Percentiles rank a stretch among this genome's conserved stretches.
These are phyloP conservation scores for Colostygia pectinataria DNA, from an alignment of 2,888 invertebrate genomes.

Conservation along the genomic window DNA sequence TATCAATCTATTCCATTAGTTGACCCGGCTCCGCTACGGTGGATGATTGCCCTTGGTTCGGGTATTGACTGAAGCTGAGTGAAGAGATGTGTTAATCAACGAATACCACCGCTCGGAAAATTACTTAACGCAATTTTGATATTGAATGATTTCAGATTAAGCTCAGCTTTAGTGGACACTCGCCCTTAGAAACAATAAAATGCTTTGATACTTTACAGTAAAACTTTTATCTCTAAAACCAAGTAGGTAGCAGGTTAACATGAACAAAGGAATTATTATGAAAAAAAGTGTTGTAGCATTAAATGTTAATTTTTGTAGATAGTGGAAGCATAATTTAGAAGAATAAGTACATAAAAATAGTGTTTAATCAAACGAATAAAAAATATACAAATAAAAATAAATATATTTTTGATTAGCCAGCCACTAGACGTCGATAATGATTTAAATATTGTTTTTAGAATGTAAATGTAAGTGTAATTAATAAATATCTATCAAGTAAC, in stretches of 20 bases:
- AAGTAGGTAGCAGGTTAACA: slow-evolving; percentile 44
- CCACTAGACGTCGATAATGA: slow-evolving; percentile 15
- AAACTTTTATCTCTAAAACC: slow-evolving; percentile 26
- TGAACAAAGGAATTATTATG: slow-evolving; percentile 26
- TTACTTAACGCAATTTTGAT: too few relatives aligned
- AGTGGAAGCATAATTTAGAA: slow-evolving; percentile 16
- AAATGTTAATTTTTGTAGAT: slow-evolving; percentile 14
- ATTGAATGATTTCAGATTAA: too few relatives aligned
- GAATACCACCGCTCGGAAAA: too few relatives aligned
- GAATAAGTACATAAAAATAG: slow-evolving; percentile 9
- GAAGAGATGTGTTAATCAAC: too few relatives aligned
- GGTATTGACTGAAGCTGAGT: too few relatives aligned
- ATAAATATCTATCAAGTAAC: slow-evolving; percentile 10
- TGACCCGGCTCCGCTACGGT: too few relatives aligned
- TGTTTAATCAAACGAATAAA: slow-evolving; percentile 12
- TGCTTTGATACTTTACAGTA: too few relatives aligned
- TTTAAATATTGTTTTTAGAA: slow-evolving; percentile 4
- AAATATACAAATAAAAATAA: slow-evolving; percentile 4
- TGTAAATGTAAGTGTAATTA: slow-evolving; percentile 11
- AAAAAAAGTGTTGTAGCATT: slow-evolving; percentile 7
- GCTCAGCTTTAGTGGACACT: too few relatives aligned
- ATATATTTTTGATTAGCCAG: slow-evolving; percentile 8
- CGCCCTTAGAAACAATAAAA: too few relatives aligned
- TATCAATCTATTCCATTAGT: too few relatives aligned
- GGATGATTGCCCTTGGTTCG: too few relatives aligned